These are phyloP conservation scores for Aporophyla nigra DNA, from an alignment of 2,888 invertebrate species.

Conservation along the genomic window DNA sequence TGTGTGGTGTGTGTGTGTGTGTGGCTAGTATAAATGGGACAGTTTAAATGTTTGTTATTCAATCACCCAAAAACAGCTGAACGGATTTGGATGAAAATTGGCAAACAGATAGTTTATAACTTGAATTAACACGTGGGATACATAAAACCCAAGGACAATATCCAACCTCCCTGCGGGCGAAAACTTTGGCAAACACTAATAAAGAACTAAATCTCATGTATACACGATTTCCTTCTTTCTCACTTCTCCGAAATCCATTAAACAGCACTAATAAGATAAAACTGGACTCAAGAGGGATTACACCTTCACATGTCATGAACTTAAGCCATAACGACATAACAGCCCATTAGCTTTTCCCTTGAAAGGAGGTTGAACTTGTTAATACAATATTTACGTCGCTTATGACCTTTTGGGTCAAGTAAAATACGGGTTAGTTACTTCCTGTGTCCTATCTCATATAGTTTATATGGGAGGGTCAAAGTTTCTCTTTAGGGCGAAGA, in stretches of 20 bases:
- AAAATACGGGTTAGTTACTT: conserved; percentile 23
- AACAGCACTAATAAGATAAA: neutral
- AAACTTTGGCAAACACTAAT: too few relatives aligned
- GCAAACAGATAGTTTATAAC: too few relatives aligned
- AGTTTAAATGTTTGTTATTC: too few relatives aligned
- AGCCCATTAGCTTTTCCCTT: conserved; percentile 16
- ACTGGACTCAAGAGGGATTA: neutral
- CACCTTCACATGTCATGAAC: conserved; percentile 23
- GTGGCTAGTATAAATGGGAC: too few relatives aligned
- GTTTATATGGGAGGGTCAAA: conserved; percentile 35
- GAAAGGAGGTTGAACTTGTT: conserved; percentile 23
- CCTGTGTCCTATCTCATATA: conserved; percentile 27
- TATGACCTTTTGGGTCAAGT: conserved; percentile 23
- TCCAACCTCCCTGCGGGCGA: too few relatives aligned
- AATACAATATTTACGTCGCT: conserved; percentile 41
- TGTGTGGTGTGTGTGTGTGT: too few relatives aligned
- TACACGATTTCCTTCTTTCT: neutral
- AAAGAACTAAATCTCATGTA: neutral
- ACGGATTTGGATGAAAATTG: too few relatives aligned
- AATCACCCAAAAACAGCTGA: too few relatives aligned
- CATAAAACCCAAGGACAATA: too few relatives aligned
- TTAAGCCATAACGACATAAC: neutral
- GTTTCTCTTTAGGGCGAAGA: conserved; percentile 31
- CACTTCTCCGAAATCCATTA: neutral
- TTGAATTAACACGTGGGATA: too few relatives aligned